Conservation (phyloP, 1,140 invertebrate species). For the Bacillus rossius region DNA sequence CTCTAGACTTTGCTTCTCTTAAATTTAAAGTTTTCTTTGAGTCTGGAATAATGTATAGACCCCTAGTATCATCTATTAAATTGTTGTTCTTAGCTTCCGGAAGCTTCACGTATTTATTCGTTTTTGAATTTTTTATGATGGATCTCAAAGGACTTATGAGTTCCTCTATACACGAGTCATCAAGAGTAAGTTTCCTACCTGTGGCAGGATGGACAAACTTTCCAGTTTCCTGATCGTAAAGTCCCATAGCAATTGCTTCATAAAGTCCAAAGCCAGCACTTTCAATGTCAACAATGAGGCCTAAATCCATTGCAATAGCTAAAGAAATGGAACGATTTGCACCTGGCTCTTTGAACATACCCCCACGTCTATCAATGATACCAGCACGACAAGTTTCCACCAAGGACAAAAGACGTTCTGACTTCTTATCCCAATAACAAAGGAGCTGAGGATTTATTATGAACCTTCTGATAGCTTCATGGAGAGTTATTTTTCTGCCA, state of each 20-base stretch:
- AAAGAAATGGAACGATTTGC: conserved; percentile 59
- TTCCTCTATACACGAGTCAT: conserved; percentile 69
- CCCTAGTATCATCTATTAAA: conserved; percentile 67
- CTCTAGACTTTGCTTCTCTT: conserved; percentile 61
- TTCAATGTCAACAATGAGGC: conserved; percentile 81
- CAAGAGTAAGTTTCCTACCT: conserved; percentile 68
- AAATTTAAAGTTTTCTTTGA: conserved; percentile 57
- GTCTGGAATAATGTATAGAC: conserved; percentile 58
- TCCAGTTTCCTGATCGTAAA: conserved; percentile 66
- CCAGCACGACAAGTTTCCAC: conserved; percentile 72
- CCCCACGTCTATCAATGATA: conserved; percentile 74
- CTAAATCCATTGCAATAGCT: conserved; percentile 64
- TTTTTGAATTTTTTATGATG: conserved; percentile 65
- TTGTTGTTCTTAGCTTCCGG: conserved; percentile 65
- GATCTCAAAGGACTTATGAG: conserved; percentile 77
- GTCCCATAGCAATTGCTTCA: conserved; percentile 74
- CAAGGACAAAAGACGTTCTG: conserved; percentile 60
- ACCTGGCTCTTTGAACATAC: conserved; percentile 68
- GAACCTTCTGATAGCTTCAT: conserved; percentile 76
- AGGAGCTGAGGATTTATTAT: conserved; percentile 72
- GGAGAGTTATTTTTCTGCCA: conserved; percentile 68
- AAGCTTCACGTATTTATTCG: conserved; percentile 65
- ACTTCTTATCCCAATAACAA: conserved; percentile 71
- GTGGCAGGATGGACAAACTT: conserved; percentile 78
- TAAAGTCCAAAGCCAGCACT: conserved; percentile 73